Evolutionary conservation across 2,888 invertebrate genomes (phyloP).

Genomic region (Xanthostigma xanthostigma): DNA sequence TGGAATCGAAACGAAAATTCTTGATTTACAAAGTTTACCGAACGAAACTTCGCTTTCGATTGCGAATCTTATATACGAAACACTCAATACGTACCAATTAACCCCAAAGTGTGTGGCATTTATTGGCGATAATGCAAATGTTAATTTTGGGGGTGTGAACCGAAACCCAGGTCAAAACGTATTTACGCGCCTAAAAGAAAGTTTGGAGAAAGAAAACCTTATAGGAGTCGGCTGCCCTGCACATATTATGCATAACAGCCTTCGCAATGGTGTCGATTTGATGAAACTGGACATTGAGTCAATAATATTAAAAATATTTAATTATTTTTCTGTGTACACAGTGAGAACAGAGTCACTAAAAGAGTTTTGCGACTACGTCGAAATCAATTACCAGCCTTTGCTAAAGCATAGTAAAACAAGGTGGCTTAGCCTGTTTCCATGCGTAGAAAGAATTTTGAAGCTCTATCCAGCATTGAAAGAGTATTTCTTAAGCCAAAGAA

Average conservation of each 20-base stretch:
- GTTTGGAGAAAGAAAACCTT: conserved; percentile 11
- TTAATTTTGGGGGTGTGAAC: conserved; percentile 10
- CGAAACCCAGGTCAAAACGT: conserved; percentile 14
- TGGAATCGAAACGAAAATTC: conserved; percentile 8
- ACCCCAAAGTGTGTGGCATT: conserved; percentile 11
- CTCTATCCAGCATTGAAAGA: conserved; percentile 1
- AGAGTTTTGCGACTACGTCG: conserved; percentile 17
- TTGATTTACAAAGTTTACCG: conserved; percentile 6
- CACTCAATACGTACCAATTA: conserved; percentile 18
- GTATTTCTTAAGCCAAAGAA: conserved; percentile 4
- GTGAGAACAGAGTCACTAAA: conserved; percentile 16
- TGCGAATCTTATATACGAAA: conserved; percentile 4
- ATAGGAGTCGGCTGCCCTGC: conserved; percentile 18
- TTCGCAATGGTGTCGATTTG: conserved; percentile 12
- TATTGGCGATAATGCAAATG: neutral
- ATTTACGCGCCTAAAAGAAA: conserved; percentile 11
- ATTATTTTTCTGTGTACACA: conserved; percentile 13
- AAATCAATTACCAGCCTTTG: conserved; percentile 9
- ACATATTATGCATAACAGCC: conserved; percentile 17
- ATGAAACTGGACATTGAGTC: conserved; percentile 16
- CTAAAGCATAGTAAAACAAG: conserved; percentile 7
- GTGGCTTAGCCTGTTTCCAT: conserved; percentile 3
- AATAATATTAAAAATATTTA: conserved; percentile 13
- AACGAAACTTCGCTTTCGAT: conserved; percentile 7
- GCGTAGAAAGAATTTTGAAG: conserved; percentile 1